These are phyloP conservation scores for Choloepus didactylus DNA, from an alignment of 2,797 vertebrate genomes.

Conservation along the genomic window DNA sequence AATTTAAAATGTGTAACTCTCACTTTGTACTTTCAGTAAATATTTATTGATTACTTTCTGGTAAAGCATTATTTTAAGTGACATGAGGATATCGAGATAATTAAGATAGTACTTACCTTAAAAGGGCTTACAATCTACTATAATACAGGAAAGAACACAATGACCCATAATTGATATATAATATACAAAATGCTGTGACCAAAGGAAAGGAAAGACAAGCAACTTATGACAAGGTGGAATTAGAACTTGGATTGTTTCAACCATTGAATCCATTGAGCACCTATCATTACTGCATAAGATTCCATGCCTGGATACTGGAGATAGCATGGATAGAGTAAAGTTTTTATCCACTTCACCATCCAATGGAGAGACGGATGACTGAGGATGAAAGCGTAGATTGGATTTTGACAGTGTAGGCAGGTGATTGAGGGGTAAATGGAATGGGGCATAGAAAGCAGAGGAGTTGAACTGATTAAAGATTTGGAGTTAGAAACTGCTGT, in stretches of 20 bases:
- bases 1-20: slow-evolving; percentile 10
- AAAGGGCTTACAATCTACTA: neutral
- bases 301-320: neutral
- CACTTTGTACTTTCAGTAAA: slow-evolving; percentile 6
- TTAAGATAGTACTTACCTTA: neutral
- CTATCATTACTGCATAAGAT: neutral
- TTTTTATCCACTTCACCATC: neutral
- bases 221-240: neutral
- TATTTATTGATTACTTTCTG: slow-evolving; percentile 29
- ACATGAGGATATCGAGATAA: neutral
- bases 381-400: neutral
- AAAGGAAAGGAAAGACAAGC: neutral
- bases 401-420: neutral
- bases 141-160: neutral
- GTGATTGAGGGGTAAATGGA: neutral
- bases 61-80: slow-evolving; percentile 1
- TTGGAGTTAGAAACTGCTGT: neutral
- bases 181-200: neutral
- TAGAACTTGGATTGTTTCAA: neutral
- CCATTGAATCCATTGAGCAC: neutral
- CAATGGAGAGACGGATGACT: neutral
- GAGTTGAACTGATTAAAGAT: neutral
- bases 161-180: neutral
- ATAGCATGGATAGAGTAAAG: neutral
- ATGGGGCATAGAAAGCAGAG: neutral